Base-by-base conservation (phyloP, 2,797 vertebrate species). In the Hypotaenidia philippensis region DNA sequence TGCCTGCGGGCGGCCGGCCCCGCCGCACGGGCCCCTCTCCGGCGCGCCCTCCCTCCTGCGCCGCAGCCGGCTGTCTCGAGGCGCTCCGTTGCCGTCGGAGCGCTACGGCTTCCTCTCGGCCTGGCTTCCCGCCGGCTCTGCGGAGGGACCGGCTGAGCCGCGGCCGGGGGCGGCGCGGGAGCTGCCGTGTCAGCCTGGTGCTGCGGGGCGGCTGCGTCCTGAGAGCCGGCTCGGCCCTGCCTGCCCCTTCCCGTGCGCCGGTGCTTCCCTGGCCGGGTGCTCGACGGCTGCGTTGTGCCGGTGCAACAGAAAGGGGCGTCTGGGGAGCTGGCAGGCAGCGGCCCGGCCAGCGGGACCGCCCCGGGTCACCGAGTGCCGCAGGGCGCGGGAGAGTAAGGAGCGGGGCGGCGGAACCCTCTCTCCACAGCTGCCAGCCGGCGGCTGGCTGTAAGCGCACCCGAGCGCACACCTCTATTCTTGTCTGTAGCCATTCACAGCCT, bases 361-460 rank as follows among this genome's bases (percentile, higher is more conserved):
- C 11, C 22, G 0, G 16, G 31, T 6, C 1, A 4, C 0, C 13
- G 4, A 14, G 17, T 1, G n/a, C 41, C n/a, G 31, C 2, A 7
- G 59, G 27, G 36, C 49, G 2, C 23, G 6, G 22, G 6, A 25
- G 61, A 23, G 32, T 14, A 3, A 31, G 68, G 31, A 47, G 40
- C 10, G 26, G 15, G 50, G 5, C 6, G 0, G 18, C 12, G 5
- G 5, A 26, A 3, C 57, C 20, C 15, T 12, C 17, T 1, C 4
- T 6, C 32, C 6, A 1, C 34, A 20, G 38, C 2, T 6, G 5
- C 38, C 27, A 13, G 34, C 36, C 21, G 11, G 31, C 9, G 11
- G 47, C 29, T 82, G 27, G 0, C 0, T 3, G 9, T 13, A 10
- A 26, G 31, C 25, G 11, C 32, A 16, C 45, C 41, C 26, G 3